Evolutionary conservation across 2,113 vertebrate genomes (phyloP), one percentile per base, ranked within the genome.

Genomic region (Salvelinus namaycush): DNA sequence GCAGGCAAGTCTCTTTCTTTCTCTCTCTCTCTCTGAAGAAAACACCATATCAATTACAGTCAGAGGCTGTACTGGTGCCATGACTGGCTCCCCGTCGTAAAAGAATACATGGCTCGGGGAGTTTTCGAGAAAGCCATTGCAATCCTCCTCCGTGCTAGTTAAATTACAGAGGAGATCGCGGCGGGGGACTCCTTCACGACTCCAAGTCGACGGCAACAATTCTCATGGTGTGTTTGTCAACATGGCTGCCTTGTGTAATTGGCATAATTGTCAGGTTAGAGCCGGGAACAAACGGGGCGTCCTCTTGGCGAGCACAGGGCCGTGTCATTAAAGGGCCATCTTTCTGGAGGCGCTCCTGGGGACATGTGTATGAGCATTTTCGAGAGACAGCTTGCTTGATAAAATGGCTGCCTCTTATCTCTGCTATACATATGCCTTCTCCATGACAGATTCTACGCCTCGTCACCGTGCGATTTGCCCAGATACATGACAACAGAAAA

Each of bases 331-430:
- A 91, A 89, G 81, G 86, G 89, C 89, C 87, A 82, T 83, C 87
- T 86, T 90, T 90, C 85, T 89, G 88, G 89, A 92, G 88, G 83
- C 82, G 81, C 87, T 89, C 86, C 86, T 83, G 20, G 86, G 87
- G 86, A 91, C 88, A 68, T 59, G 81, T 77, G 74, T 49, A 70
- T 82, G 68, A 84, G 85, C 84, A 77, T 85, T 88, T 83, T 83
- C 83, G 81, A 84, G 84, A 80, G 86, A 89, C 87, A 87, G 87
- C 86, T 75, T 79, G 83, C 77, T 87, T 84, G 90, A 93, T 93
- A 93, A 94, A 93, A 93, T 93, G 91, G 90, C 90, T 88, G 90
- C 87, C 79, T 93, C 90, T 94, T 93, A 94, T 94, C 93, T 93
- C 88, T 77, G 69, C 88, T 88, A 89, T 93, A 90, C 91, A 93